Evolutionary conservation across 2,113 vertebrate genomes (phyloP).

Genomic region (Penelope pileata): DNA sequence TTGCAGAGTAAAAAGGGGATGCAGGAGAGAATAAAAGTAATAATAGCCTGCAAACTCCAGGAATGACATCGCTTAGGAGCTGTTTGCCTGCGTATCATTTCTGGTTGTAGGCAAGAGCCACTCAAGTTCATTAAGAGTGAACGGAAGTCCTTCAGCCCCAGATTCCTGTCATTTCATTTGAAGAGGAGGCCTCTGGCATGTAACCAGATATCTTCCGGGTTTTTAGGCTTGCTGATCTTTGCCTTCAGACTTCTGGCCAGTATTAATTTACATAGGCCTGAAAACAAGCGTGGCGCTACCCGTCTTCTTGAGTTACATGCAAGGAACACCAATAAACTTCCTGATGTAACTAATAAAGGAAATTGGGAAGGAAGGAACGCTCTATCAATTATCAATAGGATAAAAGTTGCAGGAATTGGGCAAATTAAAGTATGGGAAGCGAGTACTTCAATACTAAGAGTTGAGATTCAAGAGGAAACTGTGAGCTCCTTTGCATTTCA

Average conservation of each 20-base stretch:
- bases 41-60: background rate
- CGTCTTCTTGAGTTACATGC: constrained; percentile 74
- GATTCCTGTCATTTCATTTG: constrained; percentile 62
- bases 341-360: constrained; percentile 79
- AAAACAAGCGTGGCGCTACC: constrained; percentile 56
- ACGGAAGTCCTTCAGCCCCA: constrained; percentile 59
- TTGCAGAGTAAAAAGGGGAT: background rate
- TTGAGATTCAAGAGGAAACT: constrained; percentile 15
- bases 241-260: constrained; percentile 72
- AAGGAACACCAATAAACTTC: constrained; percentile 72
- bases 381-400: constrained; percentile 78
- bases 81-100: constrained; percentile 31
- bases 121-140: constrained; percentile 55
- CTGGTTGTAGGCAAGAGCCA: constrained; percentile 50
- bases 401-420: constrained; percentile 36
- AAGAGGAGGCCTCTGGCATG: constrained; percentile 68
- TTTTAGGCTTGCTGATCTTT: constrained; percentile 66
- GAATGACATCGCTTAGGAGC: constrained; percentile 15
- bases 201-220: constrained; percentile 71
- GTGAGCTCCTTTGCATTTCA: background rate
- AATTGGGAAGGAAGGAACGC: constrained; percentile 78
- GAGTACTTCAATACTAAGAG: background rate
- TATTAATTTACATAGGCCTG: constrained; percentile 74
- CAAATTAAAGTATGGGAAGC: constrained; percentile 54
- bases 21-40: constrained; percentile 4